Base-by-base conservation (phyloP, 2,797 vertebrate genomes). In the Myioborus miniatus region DNA sequence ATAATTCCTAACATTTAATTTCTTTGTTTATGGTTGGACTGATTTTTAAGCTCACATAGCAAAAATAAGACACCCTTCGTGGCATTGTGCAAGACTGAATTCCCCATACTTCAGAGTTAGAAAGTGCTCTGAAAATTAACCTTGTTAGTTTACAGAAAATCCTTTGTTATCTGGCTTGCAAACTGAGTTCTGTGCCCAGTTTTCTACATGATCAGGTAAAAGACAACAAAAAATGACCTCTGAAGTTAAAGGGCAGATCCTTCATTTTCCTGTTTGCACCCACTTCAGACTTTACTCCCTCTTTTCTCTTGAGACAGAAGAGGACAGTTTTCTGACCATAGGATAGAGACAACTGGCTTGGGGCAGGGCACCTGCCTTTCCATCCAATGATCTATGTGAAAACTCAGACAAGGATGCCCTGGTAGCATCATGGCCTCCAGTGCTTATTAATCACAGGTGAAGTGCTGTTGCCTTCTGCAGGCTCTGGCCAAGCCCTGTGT, bases 11-110 rank as follows among this genome's bases (percentile, higher is more conserved):
- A 75, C 2, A 44, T 88, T 80, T 85, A 53, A 80, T 90, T 76
- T 91, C 63, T 92, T 86, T 95, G 19, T 93, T 95, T 91, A 69
- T 59, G 49, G 21, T 77, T 79, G 70, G 20, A 85, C 41, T 63
- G 74, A 87, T 87, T 84, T 87, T 89, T 59, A 82, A 89, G 36
- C 34, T 43, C 49, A 67, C 15, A 4, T 22, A 67, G 37, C 6
- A 72, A 75, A 87, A 89, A 69, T n/a, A 69, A 59, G 39, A 72
- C 29, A 76, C 19, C 9, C 11, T 83, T 76, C 7, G 15, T 21
- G 17, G 36, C 49, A 36, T 9, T 50, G 11, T 36, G 20, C 4
- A 5, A 70, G 30, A 23, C 34, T 58, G 70, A 84, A 74, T 84
- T 93, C 34, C 18, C 39, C 32, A 18, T 17, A n/a, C 11, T 89